Percentiles rank a stretch among this genome's conserved stretches.
phyloP scores from a whole-genome alignment of 1,140 invertebrate genomes.

The Diorhabda sublineata region DNA sequence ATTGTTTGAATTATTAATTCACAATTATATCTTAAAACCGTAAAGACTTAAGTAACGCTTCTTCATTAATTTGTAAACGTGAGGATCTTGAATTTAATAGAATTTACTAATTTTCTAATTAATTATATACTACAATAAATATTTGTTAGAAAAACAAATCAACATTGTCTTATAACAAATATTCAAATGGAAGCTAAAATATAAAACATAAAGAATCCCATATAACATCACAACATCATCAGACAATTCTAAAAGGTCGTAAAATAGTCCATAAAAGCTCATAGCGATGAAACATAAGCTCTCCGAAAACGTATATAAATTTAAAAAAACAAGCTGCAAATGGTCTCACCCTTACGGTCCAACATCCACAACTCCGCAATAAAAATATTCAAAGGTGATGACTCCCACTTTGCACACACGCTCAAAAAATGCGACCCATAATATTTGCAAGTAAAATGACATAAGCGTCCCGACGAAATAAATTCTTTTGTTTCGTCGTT shows the following conservation, averaged over 20 bases:
- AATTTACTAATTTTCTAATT: no score
- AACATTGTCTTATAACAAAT: no score
- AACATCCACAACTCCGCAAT: slow-evolving; percentile 31
- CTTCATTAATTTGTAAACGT: no score
- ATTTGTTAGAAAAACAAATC: no score
- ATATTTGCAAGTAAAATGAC: slow-evolving; percentile 50
- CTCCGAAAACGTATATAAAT: slow-evolving; percentile 14
- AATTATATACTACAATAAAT: no score
- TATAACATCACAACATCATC: background rate
- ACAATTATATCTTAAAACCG: no score
- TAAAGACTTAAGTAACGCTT: no score
- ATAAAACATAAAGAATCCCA: no score
- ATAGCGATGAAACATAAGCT: background rate
- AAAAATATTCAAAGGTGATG: slow-evolving; percentile 50
- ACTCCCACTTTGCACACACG: slow-evolving; percentile 43
- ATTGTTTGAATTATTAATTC: no score
- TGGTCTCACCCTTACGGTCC: slow-evolving; percentile 37
- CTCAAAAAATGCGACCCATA: slow-evolving; percentile 45
- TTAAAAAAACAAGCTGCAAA: slow-evolving; percentile 31
- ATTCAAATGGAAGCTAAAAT: no score
- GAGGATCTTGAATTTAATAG: no score
- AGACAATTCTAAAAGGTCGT: slow-evolving; percentile 2
- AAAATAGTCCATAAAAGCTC: slow-evolving; percentile 7
- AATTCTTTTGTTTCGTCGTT: slow-evolving; percentile 44
- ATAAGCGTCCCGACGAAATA: slow-evolving; percentile 44